Base-by-base conservation (phyloP, 2,797 vertebrate species). In the Avahi laniger region DNA sequence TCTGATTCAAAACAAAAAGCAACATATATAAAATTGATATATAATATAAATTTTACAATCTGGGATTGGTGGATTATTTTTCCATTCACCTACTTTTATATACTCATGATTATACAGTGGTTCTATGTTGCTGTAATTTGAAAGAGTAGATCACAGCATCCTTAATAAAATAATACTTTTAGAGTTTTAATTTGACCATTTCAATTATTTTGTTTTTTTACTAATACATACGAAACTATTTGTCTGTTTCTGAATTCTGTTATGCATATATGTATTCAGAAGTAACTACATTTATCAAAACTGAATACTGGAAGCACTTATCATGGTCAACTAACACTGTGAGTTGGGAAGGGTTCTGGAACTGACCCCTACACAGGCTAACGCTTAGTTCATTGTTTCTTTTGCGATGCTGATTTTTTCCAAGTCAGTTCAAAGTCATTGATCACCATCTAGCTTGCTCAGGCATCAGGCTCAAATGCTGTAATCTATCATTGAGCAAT, bases 161-260 rank as follows among this genome's bases (percentile, higher is more conserved):
- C 59, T 63, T 87, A 85, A 61, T n/a, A 88, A 84, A 63, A 57
- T 92, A 67, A 43, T 65, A 35, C 54, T 33, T 90, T 93, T 33
- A 54, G 15, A 63, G 65, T 59, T 83, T 57, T 72, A 76, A 28
- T 81, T 83, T 30, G 10, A 12, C 7, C 41, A 80, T 88, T 84
- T 82, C 67, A 83, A 24, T 86, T 85, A 83, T 72, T 84, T 57
- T 75, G 18, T 18, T 72, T 82, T 86, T 22, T 75, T 63, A 52
- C 12, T 35, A 69, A 90, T 41, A 57, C 17, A 92, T 54, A 61
- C 48, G 89, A 78, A 89, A 81, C 50, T 26, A 89, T 67, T 41
- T 87, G 20, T 91, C 94, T 95, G 22, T 91, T 95, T 95, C 85
- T 93, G 38, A 92, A 63, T 86, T 95, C 70, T 50, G 63, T 84